phyloP scores from a whole-genome alignment of 2,888 invertebrate species.

The Pandemis cinnamomeana region DNA sequence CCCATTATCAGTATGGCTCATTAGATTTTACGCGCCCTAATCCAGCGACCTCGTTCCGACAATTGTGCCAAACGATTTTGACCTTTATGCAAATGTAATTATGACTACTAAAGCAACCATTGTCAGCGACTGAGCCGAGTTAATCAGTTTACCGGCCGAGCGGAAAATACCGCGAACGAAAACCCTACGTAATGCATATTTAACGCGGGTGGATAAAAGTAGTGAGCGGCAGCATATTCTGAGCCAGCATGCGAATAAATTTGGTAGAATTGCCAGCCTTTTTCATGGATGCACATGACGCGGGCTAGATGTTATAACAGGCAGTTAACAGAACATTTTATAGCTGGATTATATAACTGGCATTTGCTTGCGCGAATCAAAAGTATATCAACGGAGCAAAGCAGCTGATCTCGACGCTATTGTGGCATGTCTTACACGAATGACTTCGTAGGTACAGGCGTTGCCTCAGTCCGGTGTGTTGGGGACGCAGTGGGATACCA shows the following conservation, averaged over 20 bases:
- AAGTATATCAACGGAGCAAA: no score
- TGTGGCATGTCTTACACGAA: no score
- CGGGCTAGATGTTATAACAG: no score
- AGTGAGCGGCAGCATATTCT: constrained; percentile 27
- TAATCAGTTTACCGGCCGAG: constrained; percentile 67
- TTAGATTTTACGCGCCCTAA: constrained; percentile 72
- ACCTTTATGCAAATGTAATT: constrained; percentile 66
- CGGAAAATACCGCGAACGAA: constrained; percentile 59
- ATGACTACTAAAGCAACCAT: constrained; percentile 58
- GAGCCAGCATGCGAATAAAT: constrained; percentile 6
- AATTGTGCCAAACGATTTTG: constrained; percentile 60
- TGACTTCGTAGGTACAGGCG: no score
- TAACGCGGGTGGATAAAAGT: constrained; percentile 39
- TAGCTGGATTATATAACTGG: no score
- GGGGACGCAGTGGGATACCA: no score
- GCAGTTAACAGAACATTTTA: no score
- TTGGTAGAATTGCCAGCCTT: constrained; percentile 4
- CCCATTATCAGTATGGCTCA: constrained; percentile 70
- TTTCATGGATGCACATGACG: background rate
- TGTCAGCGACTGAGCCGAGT: constrained; percentile 59
- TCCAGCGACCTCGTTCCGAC: constrained; percentile 57
- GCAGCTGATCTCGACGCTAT: no score
- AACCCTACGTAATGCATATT: constrained; percentile 51
- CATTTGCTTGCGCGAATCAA: no score
- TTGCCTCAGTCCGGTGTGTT: no score